phyloP scores from a whole-genome alignment of 2,113 vertebrate species.

The Cinclus mexicanus region DNA sequence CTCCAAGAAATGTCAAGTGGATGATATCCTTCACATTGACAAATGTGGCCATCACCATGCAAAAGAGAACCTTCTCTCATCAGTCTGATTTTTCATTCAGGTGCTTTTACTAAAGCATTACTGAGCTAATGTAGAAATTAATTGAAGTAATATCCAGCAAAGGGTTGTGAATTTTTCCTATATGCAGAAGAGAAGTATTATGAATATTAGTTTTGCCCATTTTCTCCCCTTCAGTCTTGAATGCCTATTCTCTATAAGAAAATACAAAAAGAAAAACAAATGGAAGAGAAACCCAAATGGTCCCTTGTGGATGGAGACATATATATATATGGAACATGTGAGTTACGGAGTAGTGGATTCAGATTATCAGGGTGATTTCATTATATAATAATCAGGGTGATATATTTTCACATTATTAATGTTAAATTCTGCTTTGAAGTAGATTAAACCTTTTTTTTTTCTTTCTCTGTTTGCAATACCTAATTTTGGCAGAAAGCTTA shows the following conservation, averaged over 20 bases:
- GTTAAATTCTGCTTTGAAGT: background rate
- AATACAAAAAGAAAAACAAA: background rate
- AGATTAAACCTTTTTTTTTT: background rate
- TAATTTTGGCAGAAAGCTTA: background rate
- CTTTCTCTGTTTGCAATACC: background rate
- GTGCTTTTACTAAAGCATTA: background rate
- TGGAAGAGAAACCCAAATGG: background rate
- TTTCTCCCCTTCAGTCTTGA: background rate
- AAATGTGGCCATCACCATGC: background rate
- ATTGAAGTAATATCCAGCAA: background rate
- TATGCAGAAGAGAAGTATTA: background rate
- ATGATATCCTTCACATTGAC: background rate
- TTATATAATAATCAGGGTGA: background rate
- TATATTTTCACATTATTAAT: background rate
- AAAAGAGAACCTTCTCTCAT: background rate
- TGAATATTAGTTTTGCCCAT: background rate
- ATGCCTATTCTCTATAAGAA: background rate
- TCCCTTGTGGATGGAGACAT: background rate
- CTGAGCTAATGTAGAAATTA: background rate
- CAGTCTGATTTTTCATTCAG: background rate
- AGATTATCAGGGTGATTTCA: background rate
- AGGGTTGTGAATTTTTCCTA: background rate
- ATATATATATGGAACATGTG: background rate
- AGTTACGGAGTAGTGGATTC: background rate
- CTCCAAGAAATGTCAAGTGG: background rate